phyloP scores from a whole-genome alignment of 1,140 invertebrate species.

The Pentalonia nigronervosa region DNA sequence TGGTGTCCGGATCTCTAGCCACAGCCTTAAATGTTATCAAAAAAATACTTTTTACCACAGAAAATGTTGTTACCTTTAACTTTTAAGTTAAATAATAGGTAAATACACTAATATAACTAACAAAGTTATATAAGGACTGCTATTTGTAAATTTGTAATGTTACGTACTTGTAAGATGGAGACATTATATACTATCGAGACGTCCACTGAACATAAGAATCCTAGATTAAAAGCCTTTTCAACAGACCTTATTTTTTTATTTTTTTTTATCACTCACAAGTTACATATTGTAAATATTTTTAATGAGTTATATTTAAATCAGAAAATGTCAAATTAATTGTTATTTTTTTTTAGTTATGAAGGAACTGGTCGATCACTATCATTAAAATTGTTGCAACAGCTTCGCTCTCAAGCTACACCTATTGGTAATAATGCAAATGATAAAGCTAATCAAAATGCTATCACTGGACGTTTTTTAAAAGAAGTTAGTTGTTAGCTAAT shows the following conservation, averaged over 20 bases:
- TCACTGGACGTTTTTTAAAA: slow-evolving; percentile 66
- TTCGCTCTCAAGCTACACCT: slow-evolving; percentile 71
- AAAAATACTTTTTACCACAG: not conserved
- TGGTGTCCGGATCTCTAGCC: no score
- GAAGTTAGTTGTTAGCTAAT: slow-evolving; percentile 64
- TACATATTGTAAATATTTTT: not conserved
- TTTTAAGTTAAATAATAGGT: not conserved
- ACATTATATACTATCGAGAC: no score
- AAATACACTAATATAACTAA: not conserved
- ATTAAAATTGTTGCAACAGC: slow-evolving; percentile 91
- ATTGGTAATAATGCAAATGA: slow-evolving; percentile 64
- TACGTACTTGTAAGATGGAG: no score
- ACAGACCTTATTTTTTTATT: no score
- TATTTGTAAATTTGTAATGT: not conserved
- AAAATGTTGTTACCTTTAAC: not conserved
- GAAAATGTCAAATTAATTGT: not conserved
- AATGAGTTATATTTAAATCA: not conserved
- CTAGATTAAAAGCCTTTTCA: not conserved
- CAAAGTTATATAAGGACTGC: not conserved
- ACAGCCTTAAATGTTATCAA: not conserved
- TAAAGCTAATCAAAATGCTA: slow-evolving; percentile 65
- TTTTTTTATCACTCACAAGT: no score
- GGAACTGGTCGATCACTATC: slow-evolving; percentile 96
- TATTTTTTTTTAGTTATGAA: slow-evolving; percentile 77
- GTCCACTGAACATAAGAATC: not conserved